Conservation (phyloP, 2,113 vertebrate genomes). For the Pachypanchax playfairii region DNA sequence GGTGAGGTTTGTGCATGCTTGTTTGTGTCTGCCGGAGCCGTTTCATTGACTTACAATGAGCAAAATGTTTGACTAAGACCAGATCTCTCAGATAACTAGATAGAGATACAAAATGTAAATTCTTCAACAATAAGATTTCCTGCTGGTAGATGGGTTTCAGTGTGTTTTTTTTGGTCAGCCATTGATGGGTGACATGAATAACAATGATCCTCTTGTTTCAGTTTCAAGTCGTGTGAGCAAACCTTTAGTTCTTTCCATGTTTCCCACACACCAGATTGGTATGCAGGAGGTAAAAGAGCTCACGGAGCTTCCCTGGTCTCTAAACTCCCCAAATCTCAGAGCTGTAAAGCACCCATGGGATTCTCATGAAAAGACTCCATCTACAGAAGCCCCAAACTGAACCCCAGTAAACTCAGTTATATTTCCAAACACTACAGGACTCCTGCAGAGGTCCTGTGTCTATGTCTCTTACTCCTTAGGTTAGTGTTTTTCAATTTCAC, state of each 20-base stretch:
- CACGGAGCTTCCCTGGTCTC: not conserved
- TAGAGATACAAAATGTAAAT: too few relatives aligned
- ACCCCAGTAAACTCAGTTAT: not conserved
- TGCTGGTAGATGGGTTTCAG: not conserved
- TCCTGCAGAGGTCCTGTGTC: not conserved
- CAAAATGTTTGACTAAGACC: slow-evolving; percentile 28
- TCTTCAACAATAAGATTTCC: not conserved
- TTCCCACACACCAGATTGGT: not conserved
- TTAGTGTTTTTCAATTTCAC: too few relatives aligned
- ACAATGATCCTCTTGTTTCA: not conserved
- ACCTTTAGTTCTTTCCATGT: not conserved
- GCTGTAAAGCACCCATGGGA: not conserved
- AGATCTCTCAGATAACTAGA: too few relatives aligned
- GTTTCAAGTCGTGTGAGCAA: not conserved
- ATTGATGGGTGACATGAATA: not conserved
- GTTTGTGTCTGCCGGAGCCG: slow-evolving; percentile 8
- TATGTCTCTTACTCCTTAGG: not conserved
- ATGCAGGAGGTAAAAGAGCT: not conserved
- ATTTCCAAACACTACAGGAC: not conserved
- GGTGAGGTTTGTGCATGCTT: slow-evolving; percentile 4
- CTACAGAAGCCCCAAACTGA: not conserved
- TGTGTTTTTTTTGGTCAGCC: not conserved
- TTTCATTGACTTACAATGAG: slow-evolving; percentile 18
- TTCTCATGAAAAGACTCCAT: not conserved
- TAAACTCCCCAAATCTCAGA: not conserved